Conservation (phyloP, 2,888 invertebrate species). For the Ochlodes sylvanus region DNA sequence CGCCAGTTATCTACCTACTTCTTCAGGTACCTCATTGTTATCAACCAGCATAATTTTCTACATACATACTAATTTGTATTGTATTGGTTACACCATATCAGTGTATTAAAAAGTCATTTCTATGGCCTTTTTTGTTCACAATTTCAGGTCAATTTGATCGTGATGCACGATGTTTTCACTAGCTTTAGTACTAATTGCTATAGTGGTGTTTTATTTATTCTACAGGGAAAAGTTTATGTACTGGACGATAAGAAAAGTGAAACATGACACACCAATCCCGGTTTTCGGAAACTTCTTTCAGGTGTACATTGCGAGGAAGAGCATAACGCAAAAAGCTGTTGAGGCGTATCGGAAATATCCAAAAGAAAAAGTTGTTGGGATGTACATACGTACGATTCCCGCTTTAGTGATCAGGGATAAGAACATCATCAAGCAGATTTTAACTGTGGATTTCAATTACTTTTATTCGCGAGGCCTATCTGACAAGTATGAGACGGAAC, state of each 20-base stretch:
- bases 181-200: not conserved
- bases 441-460: conserved; percentile 43
- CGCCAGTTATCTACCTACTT: too few relatives aligned
- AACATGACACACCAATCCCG: not conserved
- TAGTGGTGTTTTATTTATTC: not conserved
- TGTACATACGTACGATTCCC: conserved; percentile 37
- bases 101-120: not conserved
- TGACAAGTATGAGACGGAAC: conserved; percentile 51
- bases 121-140: not conserved
- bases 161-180: not conserved
- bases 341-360: conserved; percentile 40
- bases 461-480: conserved; percentile 49
- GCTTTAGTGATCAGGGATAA: conserved; percentile 43
- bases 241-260: not conserved
- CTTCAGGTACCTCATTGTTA: too few relatives aligned
- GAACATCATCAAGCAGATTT: conserved; percentile 40
- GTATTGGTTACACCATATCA: too few relatives aligned
- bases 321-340: not conserved
- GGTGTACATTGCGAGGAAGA: not conserved
- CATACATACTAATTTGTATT: too few relatives aligned
- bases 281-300: not conserved
- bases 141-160: not conserved
- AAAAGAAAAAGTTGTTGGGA: conserved; percentile 45
- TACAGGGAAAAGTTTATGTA: not conserved
- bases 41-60: too few relatives aligned